Percentiles rank a stretch among this genome's conserved stretches.
Evolutionary conservation across 2,113 vertebrate genomes (phyloP).

Genomic region (Strix aluco): DNA sequence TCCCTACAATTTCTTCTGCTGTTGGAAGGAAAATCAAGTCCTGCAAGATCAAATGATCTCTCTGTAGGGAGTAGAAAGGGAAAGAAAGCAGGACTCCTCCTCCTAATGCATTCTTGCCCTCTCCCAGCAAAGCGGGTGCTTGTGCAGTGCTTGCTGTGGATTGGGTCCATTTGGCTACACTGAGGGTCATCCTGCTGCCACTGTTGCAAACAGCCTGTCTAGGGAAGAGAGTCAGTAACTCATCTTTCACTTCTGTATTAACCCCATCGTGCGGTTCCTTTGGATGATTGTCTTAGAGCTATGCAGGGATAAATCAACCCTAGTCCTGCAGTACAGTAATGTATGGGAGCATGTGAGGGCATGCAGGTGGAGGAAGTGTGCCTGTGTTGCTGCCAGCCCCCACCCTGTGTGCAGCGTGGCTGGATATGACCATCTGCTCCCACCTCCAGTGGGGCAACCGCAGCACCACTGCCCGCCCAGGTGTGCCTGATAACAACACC

Average conservation of each 20-base stretch:
- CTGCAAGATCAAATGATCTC: neutral
- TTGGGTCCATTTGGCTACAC: fast-evolving
- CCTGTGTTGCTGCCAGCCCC: neutral
- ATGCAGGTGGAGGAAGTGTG: neutral
- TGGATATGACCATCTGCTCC: neutral
- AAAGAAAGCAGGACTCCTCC: neutral
- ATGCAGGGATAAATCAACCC: neutral
- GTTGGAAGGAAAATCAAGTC: neutral
- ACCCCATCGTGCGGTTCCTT: neutral
- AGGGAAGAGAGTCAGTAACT: neutral
- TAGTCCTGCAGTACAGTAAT: fast-evolving
- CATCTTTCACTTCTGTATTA: neutral
- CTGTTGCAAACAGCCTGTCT: neutral
- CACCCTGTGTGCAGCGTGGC: fast-evolving
- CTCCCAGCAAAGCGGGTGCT: neutral
- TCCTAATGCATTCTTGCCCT: neutral
- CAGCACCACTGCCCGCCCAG: neutral
- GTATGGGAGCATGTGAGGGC: neutral
- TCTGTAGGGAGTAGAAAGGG: neutral
- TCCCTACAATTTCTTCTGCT: neutral
- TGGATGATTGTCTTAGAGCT: neutral
- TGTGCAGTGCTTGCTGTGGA: fast-evolving
- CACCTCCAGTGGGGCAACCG: neutral
- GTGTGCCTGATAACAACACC: neutral
- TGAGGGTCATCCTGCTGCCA: neutral